phyloP scores from a whole-genome alignment of 2,797 vertebrate species.

The Lerista edwardsae region DNA sequence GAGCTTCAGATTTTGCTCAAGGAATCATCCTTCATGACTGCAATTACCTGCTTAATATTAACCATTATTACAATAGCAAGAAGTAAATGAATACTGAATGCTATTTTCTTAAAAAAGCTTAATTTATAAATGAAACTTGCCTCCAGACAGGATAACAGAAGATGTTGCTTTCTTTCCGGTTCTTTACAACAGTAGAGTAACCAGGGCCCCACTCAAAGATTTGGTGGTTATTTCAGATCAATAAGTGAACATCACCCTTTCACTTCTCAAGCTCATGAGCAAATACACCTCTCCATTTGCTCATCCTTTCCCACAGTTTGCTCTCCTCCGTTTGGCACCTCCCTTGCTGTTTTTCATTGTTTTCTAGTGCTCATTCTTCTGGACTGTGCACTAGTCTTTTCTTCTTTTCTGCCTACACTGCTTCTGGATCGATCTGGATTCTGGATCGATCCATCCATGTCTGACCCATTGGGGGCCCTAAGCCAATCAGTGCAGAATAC shows the following conservation, averaged over 20 bases:
- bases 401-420: not conserved
- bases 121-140: constrained; percentile 26
- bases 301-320: not conserved
- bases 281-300: not conserved
- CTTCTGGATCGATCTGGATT: not conserved
- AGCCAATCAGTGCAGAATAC: too few relatives aligned
- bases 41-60: constrained; percentile 20
- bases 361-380: not conserved
- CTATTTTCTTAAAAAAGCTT: not conserved
- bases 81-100: not conserved
- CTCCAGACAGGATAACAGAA: not conserved
- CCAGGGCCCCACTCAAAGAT: not conserved
- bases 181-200: not conserved
- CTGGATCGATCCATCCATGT: not conserved
- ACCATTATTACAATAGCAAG: constrained; percentile 44
- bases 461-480: not conserved
- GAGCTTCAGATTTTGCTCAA: not conserved
- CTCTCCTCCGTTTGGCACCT: not conserved
- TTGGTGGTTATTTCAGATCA: not conserved
- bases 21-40: not conserved
- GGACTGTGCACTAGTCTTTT: not conserved
- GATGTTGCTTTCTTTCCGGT: constrained; percentile 32
- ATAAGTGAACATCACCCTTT: not conserved
- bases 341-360: not conserved
- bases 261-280: not conserved